A percentile compares a stretch with the other conserved stretches of the same genome.
Conservation (phyloP, 2,113 vertebrate genomes). For the crab-eating macaque (Macaca fascicularis) region DNA sequence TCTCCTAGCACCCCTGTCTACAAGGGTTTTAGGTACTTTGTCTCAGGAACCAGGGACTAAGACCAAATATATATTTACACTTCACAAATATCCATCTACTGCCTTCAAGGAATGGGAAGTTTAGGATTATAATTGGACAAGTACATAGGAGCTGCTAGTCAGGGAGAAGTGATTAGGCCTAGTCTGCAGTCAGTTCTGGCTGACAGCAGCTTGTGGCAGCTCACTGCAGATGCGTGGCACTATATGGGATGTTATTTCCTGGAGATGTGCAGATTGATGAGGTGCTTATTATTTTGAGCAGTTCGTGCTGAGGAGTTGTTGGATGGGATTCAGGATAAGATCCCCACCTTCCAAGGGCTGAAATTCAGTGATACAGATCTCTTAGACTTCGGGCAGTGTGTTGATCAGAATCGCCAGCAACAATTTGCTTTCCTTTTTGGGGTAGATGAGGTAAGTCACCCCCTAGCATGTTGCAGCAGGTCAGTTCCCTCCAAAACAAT, state of each 20-base stretch:
- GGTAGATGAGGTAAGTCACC: constrained; percentile 92
- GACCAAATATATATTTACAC: not conserved
- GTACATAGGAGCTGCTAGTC: no score
- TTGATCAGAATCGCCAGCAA: constrained; percentile 80
- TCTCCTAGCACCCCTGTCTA: not conserved
- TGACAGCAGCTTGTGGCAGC: not conserved
- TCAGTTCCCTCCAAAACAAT: not conserved
- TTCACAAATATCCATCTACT: not conserved
- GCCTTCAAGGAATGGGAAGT: not conserved
- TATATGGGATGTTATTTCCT: not conserved
- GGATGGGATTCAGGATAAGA: constrained; percentile 87
- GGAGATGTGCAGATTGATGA: not conserved
- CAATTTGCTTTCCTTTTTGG: constrained; percentile 91
- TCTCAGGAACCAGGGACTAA: not conserved
- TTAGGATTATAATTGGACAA: not conserved
- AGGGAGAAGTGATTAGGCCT: not conserved
- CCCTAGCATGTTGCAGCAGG: not conserved
- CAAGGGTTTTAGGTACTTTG: not conserved
- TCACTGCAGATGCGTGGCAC: not conserved
- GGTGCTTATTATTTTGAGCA: constrained; percentile 75
- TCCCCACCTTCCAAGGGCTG: constrained; percentile 94
- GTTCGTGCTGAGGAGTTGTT: constrained; percentile 90
- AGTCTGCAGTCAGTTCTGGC: not conserved
- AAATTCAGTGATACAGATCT: constrained; percentile 93
- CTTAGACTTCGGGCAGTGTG: constrained; percentile 93